Evolutionary conservation across 2,797 vertebrate species (phyloP), one percentile per base, ranked within the genome.

Genomic region (Ambastaia sidthimunki): DNA sequence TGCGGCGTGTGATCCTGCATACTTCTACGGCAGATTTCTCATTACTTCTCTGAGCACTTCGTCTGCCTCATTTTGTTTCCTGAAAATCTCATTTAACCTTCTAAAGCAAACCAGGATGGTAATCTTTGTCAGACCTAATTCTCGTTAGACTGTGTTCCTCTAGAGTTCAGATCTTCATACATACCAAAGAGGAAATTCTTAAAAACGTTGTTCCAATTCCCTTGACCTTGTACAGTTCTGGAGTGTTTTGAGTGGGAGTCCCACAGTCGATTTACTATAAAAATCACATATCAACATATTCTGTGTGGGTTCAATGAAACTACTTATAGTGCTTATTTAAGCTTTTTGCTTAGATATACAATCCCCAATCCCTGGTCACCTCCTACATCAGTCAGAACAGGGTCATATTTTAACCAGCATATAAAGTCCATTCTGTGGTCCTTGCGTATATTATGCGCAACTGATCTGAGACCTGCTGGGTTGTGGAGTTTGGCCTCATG

Each of bases 1-100:
- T 91, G 90, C 77, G 83, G 91, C 84, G 89, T 89, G 82, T 89
- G 88, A 92, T 88, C 88, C 84, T 75, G 85, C 87, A 85, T 89
- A 85, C 85, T 73, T 83, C 88, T 89, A 90, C 86, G 59, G 84
- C 78, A 41, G 77, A 84, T 86, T 88, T 89, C 89, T 87, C 76
- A 83, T 85, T 83, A 80, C 79, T 81, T 79, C 80, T 78, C 73
- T 50, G 63, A 79, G 63, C 73, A 66, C 68, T 66, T 72, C 44
- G 71, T 74, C 60, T 76, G 47, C 82, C 74, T 82, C 85, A 82
- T 83, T 76, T 60, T 78, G 80, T 85, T 90, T 91, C 90, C 88
- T 91, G 89, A 87, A 92, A 93, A 87, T 90, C 66, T 78, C 57
- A 37, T 37, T 78, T 78, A 41, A 54, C 31, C 59, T 34, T 69